A percentile compares a stretch with the other conserved stretches of the same genome.
phyloP scores from a whole-genome alignment of 1,140 invertebrate genomes.

The Drosophila subpulchrella region DNA sequence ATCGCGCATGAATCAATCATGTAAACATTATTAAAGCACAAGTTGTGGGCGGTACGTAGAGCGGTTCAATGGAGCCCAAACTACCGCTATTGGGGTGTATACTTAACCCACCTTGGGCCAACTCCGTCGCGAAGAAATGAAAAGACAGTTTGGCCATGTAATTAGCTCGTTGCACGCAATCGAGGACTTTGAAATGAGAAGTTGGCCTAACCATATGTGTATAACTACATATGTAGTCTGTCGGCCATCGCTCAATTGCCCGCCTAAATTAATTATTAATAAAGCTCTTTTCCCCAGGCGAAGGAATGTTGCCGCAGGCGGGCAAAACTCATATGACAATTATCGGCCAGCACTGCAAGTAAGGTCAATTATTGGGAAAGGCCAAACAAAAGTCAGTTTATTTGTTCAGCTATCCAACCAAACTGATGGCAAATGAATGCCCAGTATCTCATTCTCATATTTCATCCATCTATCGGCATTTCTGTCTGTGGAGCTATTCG shows the following conservation, averaged over 20 bases:
- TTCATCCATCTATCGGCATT: slow-evolving; percentile 5
- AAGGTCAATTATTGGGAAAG: slow-evolving; percentile 71
- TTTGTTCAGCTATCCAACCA: slow-evolving; percentile 31
- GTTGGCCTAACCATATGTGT: slow-evolving; percentile 2
- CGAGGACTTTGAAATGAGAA: slow-evolving; percentile 9
- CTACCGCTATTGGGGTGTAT: slow-evolving; percentile 36
- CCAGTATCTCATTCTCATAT: slow-evolving; percentile 40
- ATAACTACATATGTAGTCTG: background rate
- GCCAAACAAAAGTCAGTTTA: slow-evolving; percentile 51
- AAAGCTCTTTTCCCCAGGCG: slow-evolving; percentile 51
- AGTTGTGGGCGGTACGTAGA: slow-evolving; percentile 2
- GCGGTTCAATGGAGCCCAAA: slow-evolving; percentile 49
- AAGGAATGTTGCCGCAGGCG: slow-evolving; percentile 35
- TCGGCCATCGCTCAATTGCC: slow-evolving; percentile 52
- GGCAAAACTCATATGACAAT: slow-evolving; percentile 46
- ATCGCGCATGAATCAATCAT: slow-evolving; percentile 72
- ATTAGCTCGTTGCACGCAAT: slow-evolving; percentile 59
- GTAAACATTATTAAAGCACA: slow-evolving; percentile 58
- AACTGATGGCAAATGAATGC: slow-evolving; percentile 26
- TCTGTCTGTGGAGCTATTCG: background rate
- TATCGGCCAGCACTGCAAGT: slow-evolving; percentile 34
- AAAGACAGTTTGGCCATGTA: slow-evolving; percentile 75
- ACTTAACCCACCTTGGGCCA: slow-evolving; percentile 33
- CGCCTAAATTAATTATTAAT: slow-evolving; percentile 73
- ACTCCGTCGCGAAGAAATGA: slow-evolving; percentile 46